phyloP scores from a whole-genome alignment of 1,140 invertebrate genomes.

The Theocolax elegans region DNA sequence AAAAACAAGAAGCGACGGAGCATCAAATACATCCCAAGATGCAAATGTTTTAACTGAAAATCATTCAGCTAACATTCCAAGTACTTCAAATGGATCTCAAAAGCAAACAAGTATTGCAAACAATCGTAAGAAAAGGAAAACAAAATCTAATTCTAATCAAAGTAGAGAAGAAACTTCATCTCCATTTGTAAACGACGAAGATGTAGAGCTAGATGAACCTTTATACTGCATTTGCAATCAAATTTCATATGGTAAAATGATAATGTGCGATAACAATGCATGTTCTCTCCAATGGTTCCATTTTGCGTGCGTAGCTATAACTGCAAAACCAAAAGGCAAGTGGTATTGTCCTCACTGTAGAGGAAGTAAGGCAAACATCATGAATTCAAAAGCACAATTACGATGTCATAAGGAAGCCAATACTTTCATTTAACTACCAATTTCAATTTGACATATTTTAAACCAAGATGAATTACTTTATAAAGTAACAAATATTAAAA shows the following conservation, averaged over 20 bases:
- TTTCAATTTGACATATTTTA: no score
- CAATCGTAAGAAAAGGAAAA: conserved; percentile 81
- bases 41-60: conserved; percentile 61
- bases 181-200: conserved; percentile 75
- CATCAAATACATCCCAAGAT: conserved; percentile 51
- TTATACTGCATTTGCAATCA: conserved; percentile 95
- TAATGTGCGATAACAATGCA: conserved; percentile 97
- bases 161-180: conserved; percentile 75
- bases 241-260: conserved; percentile 99
- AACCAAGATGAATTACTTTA: no score
- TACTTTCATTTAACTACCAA: no score
- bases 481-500: no score
- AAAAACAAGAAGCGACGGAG: conserved; percentile 72
- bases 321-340: conserved; percentile 97
- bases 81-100: conserved; percentile 63
- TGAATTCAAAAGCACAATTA: conserved; percentile 92
- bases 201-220: conserved; percentile 95
- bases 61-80: conserved; percentile 54
- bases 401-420: conserved; percentile 61
- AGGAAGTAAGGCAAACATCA: conserved; percentile 86
- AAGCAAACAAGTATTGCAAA: conserved; percentile 64
- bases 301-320: conserved; percentile 96
- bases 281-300: conserved; percentile 99
- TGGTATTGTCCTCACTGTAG: conserved; percentile 97
- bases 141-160: conserved; percentile 74